Evolutionary conservation across 2,888 invertebrate genomes (phyloP), one percentile per base, ranked within the genome.

Genomic region (Eilema griseolum): DNA sequence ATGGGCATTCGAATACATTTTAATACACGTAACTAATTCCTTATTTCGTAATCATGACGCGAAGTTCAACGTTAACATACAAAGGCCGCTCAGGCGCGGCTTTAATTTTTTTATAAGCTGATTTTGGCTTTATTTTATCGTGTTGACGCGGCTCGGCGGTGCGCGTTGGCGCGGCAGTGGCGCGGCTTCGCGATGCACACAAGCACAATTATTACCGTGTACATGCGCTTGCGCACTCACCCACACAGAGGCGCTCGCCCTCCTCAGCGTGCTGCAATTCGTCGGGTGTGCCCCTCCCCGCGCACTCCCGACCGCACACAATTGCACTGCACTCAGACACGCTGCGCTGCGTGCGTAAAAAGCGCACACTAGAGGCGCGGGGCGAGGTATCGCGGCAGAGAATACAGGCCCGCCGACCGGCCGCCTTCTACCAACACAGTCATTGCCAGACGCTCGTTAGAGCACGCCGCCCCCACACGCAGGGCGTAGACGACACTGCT

Each of bases 241-340:
- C 84, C 95, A 93, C 93, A 93, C 95, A 88, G 20, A 37, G 78
- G 60, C 63, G 76, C 66, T 78, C 84, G 93, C 93, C 93, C 94
- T 93, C 94, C 93, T 92, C 93, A 88, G 89, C 86, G 90, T 86
- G 93, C 93, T 94, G 95, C 95, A 94, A 94, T 95, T 95, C 95
- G 94, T 95, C 90, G 92, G 87, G 86, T 90, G 89, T 89, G 89
- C 87, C 85, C 83, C 87, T 77, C 81, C 87, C 85, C 88, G 85
- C 88, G 81, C 84, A 84, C 88, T 86, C 87, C 81, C 89, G 83
- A 89, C 92, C 93, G 92, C 92, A 90, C 93, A 94, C 95, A 95
- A 95, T 95, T 95, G 94, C 95, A 94, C 92, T 95, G 94, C 94
- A 93, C 93, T 93, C 92, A 80, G 88, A 88, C 88, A 87, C 88